Evolutionary conservation across 2,888 invertebrate species (phyloP).

Genomic region (Cheilosia impressa): DNA sequence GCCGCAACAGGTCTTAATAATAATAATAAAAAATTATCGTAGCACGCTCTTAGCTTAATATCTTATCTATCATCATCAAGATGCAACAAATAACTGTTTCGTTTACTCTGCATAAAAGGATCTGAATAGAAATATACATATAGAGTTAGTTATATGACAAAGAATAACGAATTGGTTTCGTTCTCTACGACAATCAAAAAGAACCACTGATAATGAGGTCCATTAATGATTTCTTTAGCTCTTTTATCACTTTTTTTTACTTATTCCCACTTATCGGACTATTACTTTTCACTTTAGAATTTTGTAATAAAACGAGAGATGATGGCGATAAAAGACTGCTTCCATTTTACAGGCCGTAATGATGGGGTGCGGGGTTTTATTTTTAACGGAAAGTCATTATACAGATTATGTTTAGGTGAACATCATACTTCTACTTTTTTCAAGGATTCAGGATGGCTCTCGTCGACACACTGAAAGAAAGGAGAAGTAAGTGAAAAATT

Average conservation of each 20-base stretch:
- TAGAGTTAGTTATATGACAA: background rate
- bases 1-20: too few species aligned
- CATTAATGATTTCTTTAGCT: conserved; percentile 41
- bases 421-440: background rate
- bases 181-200: conserved; percentile 40
- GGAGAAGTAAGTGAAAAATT: conserved; percentile 7
- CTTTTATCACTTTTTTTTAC: conserved; percentile 14
- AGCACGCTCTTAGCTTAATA: conserved; percentile 12
- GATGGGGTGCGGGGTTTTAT: conserved; percentile 9
- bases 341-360: conserved; percentile 18
- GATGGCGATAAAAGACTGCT: conserved; percentile 41
- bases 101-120: background rate
- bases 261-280: conserved; percentile 43
- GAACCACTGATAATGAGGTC: conserved; percentile 57
- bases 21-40: too few species aligned
- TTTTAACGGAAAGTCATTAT: conserved; percentile 33
- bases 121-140: background rate
- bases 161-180: conserved; percentile 23
- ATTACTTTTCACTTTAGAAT: conserved; percentile 33
- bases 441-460: conserved; percentile 14
- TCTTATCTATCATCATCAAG: conserved; percentile 38
- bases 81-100: background rate
- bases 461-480: conserved; percentile 12
- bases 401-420: conserved; percentile 16
- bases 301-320: conserved; percentile 26